These are phyloP conservation scores for Archocentrus centrarchus DNA, from an alignment of 2,113 vertebrate genomes.

Conservation along the genomic window DNA sequence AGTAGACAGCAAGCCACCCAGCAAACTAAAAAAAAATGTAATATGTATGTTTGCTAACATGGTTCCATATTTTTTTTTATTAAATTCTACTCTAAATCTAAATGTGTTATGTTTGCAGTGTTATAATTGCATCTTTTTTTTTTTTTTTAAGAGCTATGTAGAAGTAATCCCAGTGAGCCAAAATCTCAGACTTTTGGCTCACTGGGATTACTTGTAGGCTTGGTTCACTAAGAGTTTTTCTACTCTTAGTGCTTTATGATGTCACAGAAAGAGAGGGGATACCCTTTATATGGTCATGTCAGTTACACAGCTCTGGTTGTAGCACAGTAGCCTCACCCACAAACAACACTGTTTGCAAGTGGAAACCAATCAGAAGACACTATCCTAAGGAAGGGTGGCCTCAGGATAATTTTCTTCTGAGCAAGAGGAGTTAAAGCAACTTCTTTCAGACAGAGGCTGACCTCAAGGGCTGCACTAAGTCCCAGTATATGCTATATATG, in stretches of 20 bases:
- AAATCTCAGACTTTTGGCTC: background rate
- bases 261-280: background rate
- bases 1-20: slow-evolving; percentile 28
- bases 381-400: background rate
- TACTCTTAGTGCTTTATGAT: background rate
- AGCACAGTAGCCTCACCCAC: background rate
- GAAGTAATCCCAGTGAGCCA: background rate
- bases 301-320: background rate
- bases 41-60: background rate
- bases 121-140: too few relatives aligned
- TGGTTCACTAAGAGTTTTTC: background rate
- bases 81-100: too few relatives aligned
- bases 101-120: too few relatives aligned
- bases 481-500: background rate
- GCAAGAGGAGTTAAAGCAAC: background rate
- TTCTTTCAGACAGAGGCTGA: background rate
- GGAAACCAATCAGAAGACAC: background rate
- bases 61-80: too few relatives aligned
- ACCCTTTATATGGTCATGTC: background rate
- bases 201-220: background rate
- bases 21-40: background rate
- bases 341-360: background rate
- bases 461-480: background rate
- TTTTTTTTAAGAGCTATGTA: background rate
- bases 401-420: background rate